Percentiles rank a stretch among this genome's conserved stretches.
Conservation (phyloP, 2,888 invertebrate genomes). For the Clostera curtula region DNA sequence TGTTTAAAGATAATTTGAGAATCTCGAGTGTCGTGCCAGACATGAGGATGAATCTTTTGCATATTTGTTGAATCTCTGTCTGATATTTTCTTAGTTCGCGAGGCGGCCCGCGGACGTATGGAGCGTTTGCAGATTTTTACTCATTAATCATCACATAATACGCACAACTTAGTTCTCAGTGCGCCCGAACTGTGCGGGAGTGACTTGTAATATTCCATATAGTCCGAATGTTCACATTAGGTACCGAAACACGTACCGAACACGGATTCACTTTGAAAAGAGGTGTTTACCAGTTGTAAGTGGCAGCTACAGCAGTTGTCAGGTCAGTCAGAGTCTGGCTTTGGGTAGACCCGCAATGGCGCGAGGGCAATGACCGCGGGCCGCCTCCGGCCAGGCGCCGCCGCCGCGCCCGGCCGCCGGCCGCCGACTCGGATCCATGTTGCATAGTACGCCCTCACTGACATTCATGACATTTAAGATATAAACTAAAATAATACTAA, state of each 20-base stretch:
- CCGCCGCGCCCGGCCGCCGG: conserved; percentile 25
- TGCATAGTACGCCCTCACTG: conserved; percentile 41
- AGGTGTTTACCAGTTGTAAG: no score
- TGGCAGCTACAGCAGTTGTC: no score
- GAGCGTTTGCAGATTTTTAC: no score
- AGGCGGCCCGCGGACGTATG: no score
- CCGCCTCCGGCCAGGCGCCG: conserved; percentile 16
- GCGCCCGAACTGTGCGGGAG: no score
- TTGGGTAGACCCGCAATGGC: conserved; percentile 6
- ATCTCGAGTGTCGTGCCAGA: conserved; percentile 34
- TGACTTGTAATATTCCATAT: no score
- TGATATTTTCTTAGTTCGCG: conserved; percentile 13
- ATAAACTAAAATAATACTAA: conserved; percentile 55
- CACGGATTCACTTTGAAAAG: no score
- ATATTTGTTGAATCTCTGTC: conserved; percentile 31
- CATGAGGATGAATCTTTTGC: conserved; percentile 30
- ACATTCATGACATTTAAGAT: conserved; percentile 46
- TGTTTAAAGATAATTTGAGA: conserved; percentile 36
- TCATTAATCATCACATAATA: no score
- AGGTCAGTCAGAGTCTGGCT: no score
- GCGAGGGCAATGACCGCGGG: conserved; percentile 8
- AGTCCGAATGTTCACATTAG: no score
- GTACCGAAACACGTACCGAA: no score
- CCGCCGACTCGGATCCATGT: conserved; percentile 36
- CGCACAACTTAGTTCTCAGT: no score